Evolutionary conservation across 1,140 invertebrate genomes (phyloP).

Genomic region (Psix sp.): DNA sequence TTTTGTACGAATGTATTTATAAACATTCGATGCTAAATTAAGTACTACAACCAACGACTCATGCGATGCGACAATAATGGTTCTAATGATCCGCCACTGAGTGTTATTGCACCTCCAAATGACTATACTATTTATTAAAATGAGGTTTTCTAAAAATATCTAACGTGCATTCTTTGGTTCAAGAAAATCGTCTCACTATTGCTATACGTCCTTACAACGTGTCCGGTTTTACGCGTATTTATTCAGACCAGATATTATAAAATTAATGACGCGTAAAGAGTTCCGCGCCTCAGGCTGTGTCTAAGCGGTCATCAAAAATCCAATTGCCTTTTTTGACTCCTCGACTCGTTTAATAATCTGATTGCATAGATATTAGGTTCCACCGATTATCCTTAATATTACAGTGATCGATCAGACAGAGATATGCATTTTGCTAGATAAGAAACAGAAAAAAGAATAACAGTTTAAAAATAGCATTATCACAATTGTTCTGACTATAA

Average conservation of each 20-base stretch:
- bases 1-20: slow-evolving; percentile 44
- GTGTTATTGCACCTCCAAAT: neutral
- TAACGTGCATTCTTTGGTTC: too few species aligned
- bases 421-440: slow-evolving; percentile 37
- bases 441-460: slow-evolving; percentile 19
- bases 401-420: slow-evolving; percentile 45
- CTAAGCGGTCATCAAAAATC: slow-evolving; percentile 49
- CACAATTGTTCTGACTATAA: neutral
- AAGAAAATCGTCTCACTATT: too few species aligned
- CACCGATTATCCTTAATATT: slow-evolving; percentile 35
- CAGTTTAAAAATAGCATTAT: slow-evolving; percentile 2
- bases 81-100: slow-evolving; percentile 15
- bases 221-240: slow-evolving; percentile 52
- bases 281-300: slow-evolving; percentile 25
- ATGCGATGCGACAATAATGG: slow-evolving; percentile 8
- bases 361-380: slow-evolving; percentile 45
- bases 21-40: slow-evolving; percentile 39
- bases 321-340: slow-evolving; percentile 34
- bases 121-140: too few species aligned
- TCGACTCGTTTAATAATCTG: slow-evolving; percentile 42
- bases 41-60: slow-evolving; percentile 7
- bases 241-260: slow-evolving; percentile 45
- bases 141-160: too few species aligned
- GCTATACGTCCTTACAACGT: too few species aligned
- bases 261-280: slow-evolving; percentile 60